Base-by-base conservation (phyloP, 2,888 invertebrate species). In the Cheilosia vernalis region DNA sequence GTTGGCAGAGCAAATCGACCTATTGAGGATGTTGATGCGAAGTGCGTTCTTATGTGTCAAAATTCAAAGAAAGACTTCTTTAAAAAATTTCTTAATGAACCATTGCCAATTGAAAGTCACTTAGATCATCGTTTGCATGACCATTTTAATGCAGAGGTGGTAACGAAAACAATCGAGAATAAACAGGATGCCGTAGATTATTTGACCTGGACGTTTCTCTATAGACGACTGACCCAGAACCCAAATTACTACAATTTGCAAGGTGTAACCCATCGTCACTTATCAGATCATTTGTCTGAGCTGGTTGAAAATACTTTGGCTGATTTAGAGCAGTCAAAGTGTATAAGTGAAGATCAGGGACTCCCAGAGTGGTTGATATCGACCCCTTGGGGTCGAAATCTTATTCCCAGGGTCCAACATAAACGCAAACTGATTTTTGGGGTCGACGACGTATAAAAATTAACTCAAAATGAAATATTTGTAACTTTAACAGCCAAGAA, bases 161-260 rank as follows among this genome's bases (percentile, higher is more conserved):
- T 99, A 0, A 99, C 99, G 0, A 99, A 99, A 92, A 99, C 99
- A 0, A 98, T 99, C 88, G 99, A 99, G 93, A 99, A 99, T 93
- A 99, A 99, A 90, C 99, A 99, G 91, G 99, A 99, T 90, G 99
- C 99, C 0, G 99, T 99, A 0, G 99, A 99, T 93, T 99, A 99
- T 90, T 93, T 99, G 19, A 99, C 99, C 0, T 99, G 99, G 99
- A 99, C 99, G 0, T 98, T 99, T 94, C 93, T 99, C 13, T 99
- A 99, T 91, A 94, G 99, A 3, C 93, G 99, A 60, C 94, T 99
- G 89, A 99, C 99, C 1, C 99, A 99, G 93, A 99, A 99, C 93
- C 99, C 99, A 0, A 99, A 99, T 92, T 99, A 99, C 91, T 99
- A 99, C 92, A 99, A 98, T 90, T 93, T 99, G 58, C 99, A 99